These are phyloP conservation scores for Amaurobius ferox DNA, from an alignment of 2,888 invertebrate species.

Conservation along the genomic window DNA sequence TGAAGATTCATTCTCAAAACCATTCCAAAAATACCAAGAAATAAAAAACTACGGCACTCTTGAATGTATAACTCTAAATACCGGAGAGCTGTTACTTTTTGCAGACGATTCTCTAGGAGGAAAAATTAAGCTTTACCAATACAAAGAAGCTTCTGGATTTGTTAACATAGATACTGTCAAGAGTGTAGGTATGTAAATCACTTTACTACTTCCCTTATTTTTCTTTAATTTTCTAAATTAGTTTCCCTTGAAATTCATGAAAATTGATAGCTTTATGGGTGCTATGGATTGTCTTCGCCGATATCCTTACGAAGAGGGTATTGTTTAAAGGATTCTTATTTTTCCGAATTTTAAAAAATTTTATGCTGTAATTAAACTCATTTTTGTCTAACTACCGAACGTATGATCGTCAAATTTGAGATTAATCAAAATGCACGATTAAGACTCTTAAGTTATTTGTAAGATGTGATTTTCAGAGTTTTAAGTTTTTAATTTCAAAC, in stretches of 20 bases:
- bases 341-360: no score
- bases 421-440: no score
- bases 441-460: no score
- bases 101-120: constrained; percentile 16
- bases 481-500: no score
- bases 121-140: constrained; percentile 41
- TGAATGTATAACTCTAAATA: constrained; percentile 32
- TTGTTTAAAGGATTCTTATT: no score
- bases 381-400: no score
- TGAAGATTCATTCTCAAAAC: not conserved
- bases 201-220: not conserved
- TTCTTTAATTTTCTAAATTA: not conserved
- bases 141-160: constrained; percentile 63
- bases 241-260: not conserved
- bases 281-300: no score
- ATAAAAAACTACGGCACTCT: constrained; percentile 38
- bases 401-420: no score
- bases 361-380: no score
- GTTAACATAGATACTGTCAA: constrained; percentile 46
- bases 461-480: no score
- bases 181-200: constrained; percentile 48
- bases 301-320: no score
- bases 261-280: no score
- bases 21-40: constrained; percentile 46
- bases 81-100: constrained; percentile 55